These are phyloP conservation scores for Scaptomyza polygonia DNA, from an alignment of 2,888 invertebrate genomes.

Conservation along the genomic window DNA sequence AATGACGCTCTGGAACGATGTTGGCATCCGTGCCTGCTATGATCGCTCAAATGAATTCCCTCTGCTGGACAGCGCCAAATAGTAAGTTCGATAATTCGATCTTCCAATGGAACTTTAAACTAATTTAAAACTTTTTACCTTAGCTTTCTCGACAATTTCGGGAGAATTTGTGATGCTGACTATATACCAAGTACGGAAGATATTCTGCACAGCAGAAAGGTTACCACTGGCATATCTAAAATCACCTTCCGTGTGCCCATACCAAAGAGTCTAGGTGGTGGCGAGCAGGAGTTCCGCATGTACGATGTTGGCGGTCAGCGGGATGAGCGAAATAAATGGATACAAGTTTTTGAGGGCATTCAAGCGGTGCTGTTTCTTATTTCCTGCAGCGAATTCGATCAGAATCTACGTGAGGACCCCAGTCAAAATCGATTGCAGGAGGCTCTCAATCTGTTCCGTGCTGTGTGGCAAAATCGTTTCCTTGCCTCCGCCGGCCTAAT, in stretches of 20 bases:
- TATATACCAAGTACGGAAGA: slow-evolving; percentile 91
- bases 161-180: slow-evolving; percentile 87
- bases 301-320: slow-evolving; percentile 94
- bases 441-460: slow-evolving; percentile 89
- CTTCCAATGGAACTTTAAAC: background rate
- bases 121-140: background rate
- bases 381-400: slow-evolving; percentile 92
- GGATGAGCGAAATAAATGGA: slow-evolving; percentile 93
- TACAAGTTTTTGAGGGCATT: slow-evolving; percentile 93
- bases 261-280: slow-evolving; percentile 89
- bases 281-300: slow-evolving; percentile 90
- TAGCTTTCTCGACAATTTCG: slow-evolving; percentile 91
- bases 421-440: slow-evolving; percentile 89
- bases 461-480: slow-evolving; percentile 90
- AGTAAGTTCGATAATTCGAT: slow-evolving; percentile 86
- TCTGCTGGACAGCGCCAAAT: slow-evolving; percentile 92
- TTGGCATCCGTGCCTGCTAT: slow-evolving; percentile 89
- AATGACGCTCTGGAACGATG: slow-evolving; percentile 88
- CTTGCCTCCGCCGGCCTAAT: slow-evolving; percentile 90
- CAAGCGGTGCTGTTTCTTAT: slow-evolving; percentile 92
- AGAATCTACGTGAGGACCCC: slow-evolving; percentile 89
- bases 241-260: slow-evolving; percentile 90
- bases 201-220: slow-evolving; percentile 90
- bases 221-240: slow-evolving; percentile 90
- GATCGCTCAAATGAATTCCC: slow-evolving; percentile 91